Percentiles rank a stretch among this genome's conserved stretches.
phyloP scores from a whole-genome alignment of 30 jellyfish, hydroid and myxozoan species.

The Phacellophora camtschatica region DNA sequence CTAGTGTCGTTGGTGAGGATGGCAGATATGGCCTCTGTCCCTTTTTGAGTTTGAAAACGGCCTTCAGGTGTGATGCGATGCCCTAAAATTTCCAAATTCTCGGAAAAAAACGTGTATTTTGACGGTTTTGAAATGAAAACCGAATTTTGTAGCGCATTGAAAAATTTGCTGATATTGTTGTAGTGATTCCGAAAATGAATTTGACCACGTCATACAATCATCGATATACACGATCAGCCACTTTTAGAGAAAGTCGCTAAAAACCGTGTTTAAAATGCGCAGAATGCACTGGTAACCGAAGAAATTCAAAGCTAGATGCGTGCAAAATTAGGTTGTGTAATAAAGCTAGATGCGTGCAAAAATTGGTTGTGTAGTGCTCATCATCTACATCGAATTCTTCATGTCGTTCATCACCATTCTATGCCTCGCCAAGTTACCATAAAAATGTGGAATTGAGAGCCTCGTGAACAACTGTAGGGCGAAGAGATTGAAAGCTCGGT shows the following conservation, averaged over 20 bases:
- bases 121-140: constrained; percentile 32
- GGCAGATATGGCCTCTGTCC: neutral
- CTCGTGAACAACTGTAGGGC: no score
- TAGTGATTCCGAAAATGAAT: neutral
- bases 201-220: constrained; percentile 14
- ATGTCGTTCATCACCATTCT: no score
- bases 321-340: no score
- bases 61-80: constrained; percentile 30
- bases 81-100: neutral
- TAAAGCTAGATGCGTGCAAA: no score
- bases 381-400: no score
- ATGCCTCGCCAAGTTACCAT: no score
- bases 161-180: neutral
- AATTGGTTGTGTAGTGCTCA: no score
- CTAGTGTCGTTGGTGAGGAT: neutral
- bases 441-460: no score
- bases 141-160: neutral
- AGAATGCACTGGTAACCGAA: no score
- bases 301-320: no score
- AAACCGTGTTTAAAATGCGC: constrained; percentile 19
- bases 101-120: neutral
- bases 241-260: constrained; percentile 3
- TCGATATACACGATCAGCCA: constrained; percentile 29
- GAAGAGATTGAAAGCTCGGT: no score
- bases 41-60: neutral